Conservation (phyloP, 1,140 invertebrate species). For the Diabrotica undecimpunctata region DNA sequence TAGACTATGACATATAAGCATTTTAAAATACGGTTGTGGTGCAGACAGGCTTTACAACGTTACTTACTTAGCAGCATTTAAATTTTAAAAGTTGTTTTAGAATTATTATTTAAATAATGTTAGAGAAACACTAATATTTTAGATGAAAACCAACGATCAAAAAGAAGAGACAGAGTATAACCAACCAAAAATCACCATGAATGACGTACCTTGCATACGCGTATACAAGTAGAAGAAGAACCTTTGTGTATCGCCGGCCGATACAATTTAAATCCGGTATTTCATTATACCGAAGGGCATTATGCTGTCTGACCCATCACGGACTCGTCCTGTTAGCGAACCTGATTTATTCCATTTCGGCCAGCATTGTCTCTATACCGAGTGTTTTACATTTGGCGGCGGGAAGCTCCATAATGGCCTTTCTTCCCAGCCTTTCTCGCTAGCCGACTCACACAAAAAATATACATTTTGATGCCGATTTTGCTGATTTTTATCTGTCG, state of each 20-base stretch:
- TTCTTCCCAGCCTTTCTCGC: conserved; percentile 8
- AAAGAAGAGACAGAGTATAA: neutral
- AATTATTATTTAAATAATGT: too few relatives aligned
- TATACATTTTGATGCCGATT: conserved; percentile 1
- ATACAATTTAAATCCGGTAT: conserved; percentile 20
- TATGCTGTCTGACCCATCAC: conserved; percentile 20
- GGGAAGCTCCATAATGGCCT: conserved; percentile 9
- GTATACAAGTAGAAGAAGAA: conserved; percentile 3
- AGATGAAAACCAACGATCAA: too few relatives aligned
- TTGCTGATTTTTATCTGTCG: neutral
- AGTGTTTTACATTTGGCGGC: conserved; percentile 19
- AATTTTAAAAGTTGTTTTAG: too few relatives aligned
- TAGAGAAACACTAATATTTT: too few relatives aligned
- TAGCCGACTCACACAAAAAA: neutral
- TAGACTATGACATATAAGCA: too few relatives aligned
- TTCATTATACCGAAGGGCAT: conserved; percentile 18
- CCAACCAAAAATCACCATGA: conserved; percentile 15
- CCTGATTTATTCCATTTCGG: conserved; percentile 19
- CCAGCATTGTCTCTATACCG: conserved; percentile 18
- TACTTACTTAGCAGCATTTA: too few relatives aligned
- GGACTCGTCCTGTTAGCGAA: conserved; percentile 16
- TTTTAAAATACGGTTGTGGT: too few relatives aligned
- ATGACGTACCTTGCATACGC: conserved; percentile 12
- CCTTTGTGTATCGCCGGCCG: conserved; percentile 13
- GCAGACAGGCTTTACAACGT: too few relatives aligned